Percentiles rank a stretch among this genome's conserved stretches.
phyloP scores from a whole-genome alignment of 1,140 invertebrate species.

The Ylistrum balloti region DNA sequence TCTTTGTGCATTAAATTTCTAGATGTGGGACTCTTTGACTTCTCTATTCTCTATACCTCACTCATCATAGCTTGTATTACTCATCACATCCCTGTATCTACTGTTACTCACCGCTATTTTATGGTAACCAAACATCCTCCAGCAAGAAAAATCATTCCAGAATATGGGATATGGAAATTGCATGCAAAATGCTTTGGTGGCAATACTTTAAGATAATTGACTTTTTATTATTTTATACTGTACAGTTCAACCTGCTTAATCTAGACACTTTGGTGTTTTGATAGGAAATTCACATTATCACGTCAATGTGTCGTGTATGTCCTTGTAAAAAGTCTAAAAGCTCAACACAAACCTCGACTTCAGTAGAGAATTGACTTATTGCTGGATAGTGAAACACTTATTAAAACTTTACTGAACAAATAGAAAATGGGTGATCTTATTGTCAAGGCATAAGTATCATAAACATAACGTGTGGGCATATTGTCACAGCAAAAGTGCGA shows the following conservation, averaged over 20 bases:
- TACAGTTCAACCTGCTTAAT: background rate
- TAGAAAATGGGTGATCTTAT: no score
- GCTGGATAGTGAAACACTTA: no score
- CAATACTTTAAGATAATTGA: background rate
- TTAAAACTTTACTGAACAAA: no score
- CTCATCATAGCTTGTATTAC: conserved; percentile 34
- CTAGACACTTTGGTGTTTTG: background rate
- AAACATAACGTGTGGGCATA: no score
- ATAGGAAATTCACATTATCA: background rate
- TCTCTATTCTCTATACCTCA: conserved; percentile 45
- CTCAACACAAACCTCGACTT: no score
- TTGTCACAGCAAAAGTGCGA: no score
- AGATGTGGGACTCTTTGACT: conserved; percentile 44
- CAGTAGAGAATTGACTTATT: no score
- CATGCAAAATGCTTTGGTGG: conserved; percentile 12
- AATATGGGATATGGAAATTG: background rate
- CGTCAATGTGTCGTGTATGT: no score
- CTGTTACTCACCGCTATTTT: no score
- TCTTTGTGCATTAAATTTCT: conserved; percentile 49
- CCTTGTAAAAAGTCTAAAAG: no score
- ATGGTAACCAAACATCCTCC: background rate
- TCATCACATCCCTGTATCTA: background rate
- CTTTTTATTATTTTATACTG: background rate
- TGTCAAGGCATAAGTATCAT: no score
- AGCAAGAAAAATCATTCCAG: background rate